phyloP scores from a whole-genome alignment of 1,140 invertebrate genomes.

The Nixonia krombeini region DNA sequence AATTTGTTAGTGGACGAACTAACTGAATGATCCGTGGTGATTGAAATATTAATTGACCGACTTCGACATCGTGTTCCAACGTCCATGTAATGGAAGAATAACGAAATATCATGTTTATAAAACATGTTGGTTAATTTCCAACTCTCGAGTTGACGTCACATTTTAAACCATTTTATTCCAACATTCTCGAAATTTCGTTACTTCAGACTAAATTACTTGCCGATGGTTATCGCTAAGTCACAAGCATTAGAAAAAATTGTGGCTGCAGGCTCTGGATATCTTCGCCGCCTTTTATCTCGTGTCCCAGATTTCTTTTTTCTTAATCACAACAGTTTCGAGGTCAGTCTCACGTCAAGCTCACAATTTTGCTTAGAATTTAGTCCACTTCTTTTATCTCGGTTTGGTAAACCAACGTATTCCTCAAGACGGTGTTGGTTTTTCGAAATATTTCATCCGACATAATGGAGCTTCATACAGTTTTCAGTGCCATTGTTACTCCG shows the following conservation, averaged over 20 bases:
- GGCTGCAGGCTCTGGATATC: conserved; percentile 11
- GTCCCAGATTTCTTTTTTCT: conserved; percentile 39
- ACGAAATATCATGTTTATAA: too few species aligned
- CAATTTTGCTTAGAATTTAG: conserved; percentile 5
- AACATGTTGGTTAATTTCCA: background rate
- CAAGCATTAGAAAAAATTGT: conserved; percentile 8
- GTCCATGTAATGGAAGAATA: too few species aligned
- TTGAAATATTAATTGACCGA: too few species aligned
- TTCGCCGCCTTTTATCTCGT: conserved; percentile 24
- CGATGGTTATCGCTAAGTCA: background rate
- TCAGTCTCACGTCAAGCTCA: background rate
- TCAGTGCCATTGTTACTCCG: background rate
- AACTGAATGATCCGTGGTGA: too few species aligned
- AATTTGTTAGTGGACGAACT: too few species aligned
- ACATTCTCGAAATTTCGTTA: too few species aligned
- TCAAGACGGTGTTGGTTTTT: background rate
- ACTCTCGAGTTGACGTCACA: too few species aligned
- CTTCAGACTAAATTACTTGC: background rate
- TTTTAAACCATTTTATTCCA: too few species aligned
- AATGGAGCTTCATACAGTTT: conserved; percentile 2
- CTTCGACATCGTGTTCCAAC: too few species aligned
- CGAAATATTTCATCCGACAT: conserved; percentile 4
- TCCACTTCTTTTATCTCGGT: conserved; percentile 9
- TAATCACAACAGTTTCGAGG: conserved; percentile 32
- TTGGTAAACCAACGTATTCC: conserved; percentile 6